These are phyloP conservation scores for Pocillopora meandrina DNA, from an alignment of 92 coral and sea anemone genomes.

Conservation along the genomic window DNA sequence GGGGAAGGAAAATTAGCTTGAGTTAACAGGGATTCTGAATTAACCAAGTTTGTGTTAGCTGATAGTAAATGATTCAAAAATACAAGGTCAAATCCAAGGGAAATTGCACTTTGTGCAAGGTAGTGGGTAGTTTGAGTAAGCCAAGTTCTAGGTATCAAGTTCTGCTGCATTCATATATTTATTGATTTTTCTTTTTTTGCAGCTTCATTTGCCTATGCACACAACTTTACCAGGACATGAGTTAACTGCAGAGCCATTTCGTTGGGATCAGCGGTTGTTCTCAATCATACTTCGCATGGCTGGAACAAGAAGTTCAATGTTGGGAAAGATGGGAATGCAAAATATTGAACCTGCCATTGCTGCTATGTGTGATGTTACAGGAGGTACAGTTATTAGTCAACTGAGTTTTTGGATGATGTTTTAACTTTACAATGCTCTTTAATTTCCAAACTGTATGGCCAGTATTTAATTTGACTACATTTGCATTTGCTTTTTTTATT, in stretches of 20 bases:
- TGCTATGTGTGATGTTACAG: conserved; percentile 99
- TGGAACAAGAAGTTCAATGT: conserved; percentile 71
- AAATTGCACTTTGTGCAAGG: no score
- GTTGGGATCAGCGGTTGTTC: conserved; percentile 99
- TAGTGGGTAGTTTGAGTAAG: neutral
- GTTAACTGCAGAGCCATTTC: conserved; percentile 94
- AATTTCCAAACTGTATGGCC: no score
- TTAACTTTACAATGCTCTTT: no score
- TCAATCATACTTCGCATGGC: conserved; percentile 88
- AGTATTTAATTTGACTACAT: no score
- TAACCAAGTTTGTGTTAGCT: no score
- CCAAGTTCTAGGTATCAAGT: no score
- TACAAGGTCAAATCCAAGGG: no score
- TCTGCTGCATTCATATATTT: neutral
- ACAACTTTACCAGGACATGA: conserved; percentile 89
- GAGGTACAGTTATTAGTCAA: conserved; percentile 62
- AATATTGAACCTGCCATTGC: conserved; percentile 84
- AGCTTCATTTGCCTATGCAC: conserved; percentile 97
- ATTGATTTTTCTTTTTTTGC: conserved; percentile 7
- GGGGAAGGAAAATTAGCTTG: no score
- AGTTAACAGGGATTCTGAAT: no score
- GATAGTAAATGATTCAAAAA: no score
- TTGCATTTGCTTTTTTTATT: no score
- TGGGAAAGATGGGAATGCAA: conserved; percentile 46
- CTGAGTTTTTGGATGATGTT: neutral